Base-by-base conservation (phyloP, 2,797 vertebrate genomes). In the Basileuterus tristriatus region DNA sequence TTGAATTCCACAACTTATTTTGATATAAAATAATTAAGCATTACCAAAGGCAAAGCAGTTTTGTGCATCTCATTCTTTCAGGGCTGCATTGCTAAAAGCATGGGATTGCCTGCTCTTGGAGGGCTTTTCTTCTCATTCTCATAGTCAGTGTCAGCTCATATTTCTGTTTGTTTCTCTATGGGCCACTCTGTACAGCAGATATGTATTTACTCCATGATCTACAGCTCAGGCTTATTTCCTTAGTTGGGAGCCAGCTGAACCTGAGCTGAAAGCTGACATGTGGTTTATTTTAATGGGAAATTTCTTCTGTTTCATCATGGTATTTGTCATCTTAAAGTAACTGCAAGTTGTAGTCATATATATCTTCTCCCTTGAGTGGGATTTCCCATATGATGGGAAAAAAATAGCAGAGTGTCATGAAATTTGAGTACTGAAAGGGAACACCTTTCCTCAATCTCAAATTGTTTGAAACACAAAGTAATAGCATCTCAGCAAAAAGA, bases 211-310 rank as follows among this genome's bases (percentile, higher is more conserved):
- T 78, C 55, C 63, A 2, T 92, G 96, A 97, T 93, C 74, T 95
- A 87, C 84, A 93, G 87, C 84, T 78, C 76, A 85, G 47, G n/a
- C 22, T 8, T 43, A 80, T 93, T 96, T 97, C 83, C 79, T 93
- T 83, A 76, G 68, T 2, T 29, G 71, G 89, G 71, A 89, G 27
- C 76, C 3, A 23, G 36, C 44, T 75, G 77, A 95, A 93, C 72
- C 71, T 67, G 67, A 91, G 84, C 64, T 91, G 90, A 91, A 90
- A 89, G 91, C 63, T 96, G 95, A 97, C 95, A 90, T 83, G 88
- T 72, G 65, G 88, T 97, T 97, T 95, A 93, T 95, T 97, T 97
- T 97, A 95, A 93, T 94, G 88, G 74, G 62, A 93, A 94, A 91
- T 94, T 95, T 96, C 82, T 96, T 95, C 83, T 95, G 56, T 94